Percentiles rank a stretch among this genome's conserved stretches.
Evolutionary conservation across 2,113 vertebrate species (phyloP).

Genomic region (Corythornis cristatus): DNA sequence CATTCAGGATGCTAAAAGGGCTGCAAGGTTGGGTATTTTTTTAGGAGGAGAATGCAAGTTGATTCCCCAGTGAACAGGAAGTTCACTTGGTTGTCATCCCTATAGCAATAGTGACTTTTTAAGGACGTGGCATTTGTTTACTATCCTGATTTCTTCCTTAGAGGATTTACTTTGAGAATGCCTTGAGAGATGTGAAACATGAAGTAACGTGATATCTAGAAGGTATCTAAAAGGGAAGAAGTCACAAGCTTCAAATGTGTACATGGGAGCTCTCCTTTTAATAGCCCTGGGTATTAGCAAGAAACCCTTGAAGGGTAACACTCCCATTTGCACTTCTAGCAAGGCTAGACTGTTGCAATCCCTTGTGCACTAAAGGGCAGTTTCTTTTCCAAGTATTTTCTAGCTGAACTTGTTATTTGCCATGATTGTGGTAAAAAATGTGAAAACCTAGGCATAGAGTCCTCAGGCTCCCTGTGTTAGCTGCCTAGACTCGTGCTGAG

Average conservation of each 20-base stretch:
- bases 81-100: neutral
- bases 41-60: neutral
- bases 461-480: rapidly evolving
- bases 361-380: neutral
- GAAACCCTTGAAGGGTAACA: neutral
- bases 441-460: neutral
- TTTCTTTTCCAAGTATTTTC: neutral
- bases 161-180: conserved; percentile 10
- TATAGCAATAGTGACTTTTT: neutral
- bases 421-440: neutral
- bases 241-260: neutral
- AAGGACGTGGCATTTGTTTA: neutral
- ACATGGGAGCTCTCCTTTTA: neutral
- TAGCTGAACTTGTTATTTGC: neutral
- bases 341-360: neutral
- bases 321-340: neutral
- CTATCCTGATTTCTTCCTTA: neutral
- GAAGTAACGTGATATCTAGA: neutral
- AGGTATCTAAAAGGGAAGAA: neutral
- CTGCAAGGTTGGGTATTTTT: neutral
- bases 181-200: neutral
- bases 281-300: neutral
- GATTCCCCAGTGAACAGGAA: neutral
- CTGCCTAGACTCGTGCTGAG: neutral
- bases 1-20: neutral